Conservation (phyloP, 2,797 vertebrate genomes). For the Chrosomus eos region DNA sequence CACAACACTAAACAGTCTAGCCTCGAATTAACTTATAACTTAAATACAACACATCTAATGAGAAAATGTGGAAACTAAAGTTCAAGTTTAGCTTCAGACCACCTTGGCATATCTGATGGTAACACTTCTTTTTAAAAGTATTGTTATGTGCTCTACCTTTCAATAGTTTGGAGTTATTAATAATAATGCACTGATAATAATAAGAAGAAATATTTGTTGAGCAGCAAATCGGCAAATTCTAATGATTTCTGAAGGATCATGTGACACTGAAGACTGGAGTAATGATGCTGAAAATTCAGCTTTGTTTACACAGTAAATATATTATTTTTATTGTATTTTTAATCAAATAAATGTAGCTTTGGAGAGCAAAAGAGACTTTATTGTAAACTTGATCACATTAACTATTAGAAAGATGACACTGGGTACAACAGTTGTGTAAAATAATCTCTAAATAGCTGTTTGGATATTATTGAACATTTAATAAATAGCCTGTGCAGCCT, state of each 20-base stretch:
- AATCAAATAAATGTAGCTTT: neutral
- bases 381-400: neutral
- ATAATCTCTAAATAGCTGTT: neutral
- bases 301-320: neutral
- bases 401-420: neutral
- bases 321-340: neutral
- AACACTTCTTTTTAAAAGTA: neutral
- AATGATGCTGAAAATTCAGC: neutral
- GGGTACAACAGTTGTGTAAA: neutral
- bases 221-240: neutral
- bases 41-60: neutral
- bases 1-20: constrained; percentile 14
- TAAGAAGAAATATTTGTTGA: neutral
- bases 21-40: constrained; percentile 31
- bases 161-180: neutral
- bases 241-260: neutral
- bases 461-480: neutral
- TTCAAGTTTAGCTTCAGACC: neutral
- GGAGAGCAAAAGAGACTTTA: neutral
- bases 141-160: neutral
- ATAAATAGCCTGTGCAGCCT: neutral
- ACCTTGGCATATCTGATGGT: neutral
- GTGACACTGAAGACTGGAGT: neutral
- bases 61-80: neutral
- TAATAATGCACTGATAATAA: neutral